Conservation (phyloP, 2,113 vertebrate species). For the Xenopus borealis region DNA sequence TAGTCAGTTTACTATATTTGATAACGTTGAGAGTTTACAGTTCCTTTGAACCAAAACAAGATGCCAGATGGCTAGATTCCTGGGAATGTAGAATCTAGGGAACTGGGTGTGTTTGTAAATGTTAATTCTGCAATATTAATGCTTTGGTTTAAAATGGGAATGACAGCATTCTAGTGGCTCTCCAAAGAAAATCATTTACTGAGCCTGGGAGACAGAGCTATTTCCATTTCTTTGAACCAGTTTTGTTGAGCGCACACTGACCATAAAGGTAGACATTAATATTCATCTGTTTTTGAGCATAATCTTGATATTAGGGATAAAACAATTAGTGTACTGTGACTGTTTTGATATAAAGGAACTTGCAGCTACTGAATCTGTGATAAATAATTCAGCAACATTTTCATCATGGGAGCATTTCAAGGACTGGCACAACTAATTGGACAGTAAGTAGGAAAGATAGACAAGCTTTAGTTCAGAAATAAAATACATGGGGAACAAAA, state of each 20-base stretch:
- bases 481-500: too few species aligned
- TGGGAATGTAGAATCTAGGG: too few species aligned
- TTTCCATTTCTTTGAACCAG: background rate
- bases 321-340: slow-evolving; percentile 1
- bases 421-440: background rate
- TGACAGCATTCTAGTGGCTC: background rate
- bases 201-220: background rate
- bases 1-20: too few species aligned
- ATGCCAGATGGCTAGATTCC: too few species aligned
- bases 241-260: background rate
- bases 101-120: too few species aligned
- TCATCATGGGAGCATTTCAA: background rate
- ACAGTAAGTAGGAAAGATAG: background rate
- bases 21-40: too few species aligned
- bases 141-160: background rate
- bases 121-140: background rate
- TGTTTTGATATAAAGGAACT: background rate
- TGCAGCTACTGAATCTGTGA: background rate
- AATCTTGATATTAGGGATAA: slow-evolving; percentile 3
- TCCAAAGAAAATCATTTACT: slow-evolving; percentile 1
- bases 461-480: too few species aligned
- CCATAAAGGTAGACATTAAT: background rate
- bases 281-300: background rate
- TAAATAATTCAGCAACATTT: background rate
- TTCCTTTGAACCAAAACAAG: too few species aligned